These are phyloP conservation scores for Ursus arctos DNA, from an alignment of 2,113 vertebrate genomes.

Conservation along the genomic window DNA sequence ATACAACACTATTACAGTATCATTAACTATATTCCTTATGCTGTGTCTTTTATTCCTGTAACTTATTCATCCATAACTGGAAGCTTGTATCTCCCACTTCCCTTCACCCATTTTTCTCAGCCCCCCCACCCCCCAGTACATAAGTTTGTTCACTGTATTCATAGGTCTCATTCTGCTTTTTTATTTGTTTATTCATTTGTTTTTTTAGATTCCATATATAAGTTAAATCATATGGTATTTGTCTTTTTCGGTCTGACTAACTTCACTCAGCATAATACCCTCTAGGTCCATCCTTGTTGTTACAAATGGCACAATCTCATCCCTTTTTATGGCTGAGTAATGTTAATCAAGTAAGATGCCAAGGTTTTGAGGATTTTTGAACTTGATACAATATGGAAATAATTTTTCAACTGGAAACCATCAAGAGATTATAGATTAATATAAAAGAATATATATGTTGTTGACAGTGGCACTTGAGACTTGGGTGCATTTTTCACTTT, in stretches of 20 bases:
- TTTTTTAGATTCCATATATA: neutral
- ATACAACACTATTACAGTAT: neutral
- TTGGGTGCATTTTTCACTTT: constrained; percentile 28
- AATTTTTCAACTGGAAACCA: neutral
- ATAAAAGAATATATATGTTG: neutral
- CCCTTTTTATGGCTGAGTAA: neutral
- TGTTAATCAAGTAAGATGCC: neutral
- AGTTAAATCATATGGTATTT: neutral
- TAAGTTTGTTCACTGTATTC: neutral
- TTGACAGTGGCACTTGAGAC: neutral
- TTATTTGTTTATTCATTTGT: neutral
- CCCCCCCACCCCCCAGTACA: neutral
- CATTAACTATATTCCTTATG: neutral
- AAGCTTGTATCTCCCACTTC: neutral
- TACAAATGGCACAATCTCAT: neutral
- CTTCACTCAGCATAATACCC: neutral
- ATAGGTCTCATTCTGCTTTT: neutral
- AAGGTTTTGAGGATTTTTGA: constrained; percentile 10
- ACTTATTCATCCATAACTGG: neutral
- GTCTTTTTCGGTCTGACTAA: neutral
- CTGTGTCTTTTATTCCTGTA: neutral
- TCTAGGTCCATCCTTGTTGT: neutral
- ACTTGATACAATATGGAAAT: neutral
- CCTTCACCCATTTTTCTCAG: neutral
- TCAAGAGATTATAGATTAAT: neutral